Percentiles rank a stretch among this genome's conserved stretches.
Evolutionary conservation across 2,797 vertebrate species (phyloP).

Genomic region (Ceryle rudis): DNA sequence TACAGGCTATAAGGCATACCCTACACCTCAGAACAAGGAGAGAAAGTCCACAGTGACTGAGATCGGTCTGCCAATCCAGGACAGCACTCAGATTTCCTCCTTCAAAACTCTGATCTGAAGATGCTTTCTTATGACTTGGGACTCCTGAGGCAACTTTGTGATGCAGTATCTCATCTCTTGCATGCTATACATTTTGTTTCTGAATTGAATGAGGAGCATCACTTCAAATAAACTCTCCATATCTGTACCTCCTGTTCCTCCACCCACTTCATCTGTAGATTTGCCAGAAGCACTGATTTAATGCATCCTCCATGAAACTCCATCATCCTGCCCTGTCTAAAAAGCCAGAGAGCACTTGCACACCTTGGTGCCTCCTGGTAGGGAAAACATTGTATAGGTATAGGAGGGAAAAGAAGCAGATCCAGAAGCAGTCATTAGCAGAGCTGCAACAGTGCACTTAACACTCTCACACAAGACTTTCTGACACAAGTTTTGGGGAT

Average conservation of each 20-base stretch:
- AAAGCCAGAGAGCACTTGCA: background rate
- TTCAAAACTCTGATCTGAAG: background rate
- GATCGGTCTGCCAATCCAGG: background rate
- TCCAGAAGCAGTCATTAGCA: background rate
- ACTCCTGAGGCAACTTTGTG: background rate
- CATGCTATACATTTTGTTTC: background rate
- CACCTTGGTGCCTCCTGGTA: background rate
- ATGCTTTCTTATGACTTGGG: background rate
- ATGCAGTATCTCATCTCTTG: background rate
- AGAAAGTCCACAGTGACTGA: background rate
- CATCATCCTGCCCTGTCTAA: background rate
- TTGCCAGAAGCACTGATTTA: background rate
- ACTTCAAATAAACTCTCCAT: background rate
- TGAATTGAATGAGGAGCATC: background rate
- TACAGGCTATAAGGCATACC: background rate
- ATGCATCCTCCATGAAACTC: background rate
- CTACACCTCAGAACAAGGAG: background rate
- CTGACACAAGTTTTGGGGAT: background rate
- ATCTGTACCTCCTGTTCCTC: background rate
- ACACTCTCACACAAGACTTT: background rate
- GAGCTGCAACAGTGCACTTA: background rate
- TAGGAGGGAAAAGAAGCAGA: background rate
- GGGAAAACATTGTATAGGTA: rapidly evolving
- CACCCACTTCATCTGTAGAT: background rate
- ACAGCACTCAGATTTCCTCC: background rate